Conservation (phyloP, 1,140 invertebrate genomes). For the Babylonia areolata region DNA sequence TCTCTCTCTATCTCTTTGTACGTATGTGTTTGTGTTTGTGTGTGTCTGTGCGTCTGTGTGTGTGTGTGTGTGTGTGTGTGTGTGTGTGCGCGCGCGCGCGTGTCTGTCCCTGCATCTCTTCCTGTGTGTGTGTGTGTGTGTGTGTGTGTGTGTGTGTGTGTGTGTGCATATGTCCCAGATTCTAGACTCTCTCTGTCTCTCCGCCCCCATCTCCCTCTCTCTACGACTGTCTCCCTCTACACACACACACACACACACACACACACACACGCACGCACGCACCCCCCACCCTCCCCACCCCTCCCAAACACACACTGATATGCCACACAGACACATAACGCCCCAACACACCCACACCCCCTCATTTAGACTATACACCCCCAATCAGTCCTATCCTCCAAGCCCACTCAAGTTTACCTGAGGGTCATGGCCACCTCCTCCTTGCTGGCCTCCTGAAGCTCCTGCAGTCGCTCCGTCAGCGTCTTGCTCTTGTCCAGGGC, state of each 20-base stretch:
- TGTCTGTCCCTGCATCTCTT: background rate
- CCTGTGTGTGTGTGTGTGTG: background rate
- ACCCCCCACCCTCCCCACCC: background rate
- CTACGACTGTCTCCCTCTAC: background rate
- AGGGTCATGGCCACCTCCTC: background rate
- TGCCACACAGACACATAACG: background rate
- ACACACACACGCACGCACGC: background rate
- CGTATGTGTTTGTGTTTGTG: background rate
- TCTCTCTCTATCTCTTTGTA: background rate
- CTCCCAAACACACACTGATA: background rate
- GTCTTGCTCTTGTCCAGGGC: background rate
- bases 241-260: background rate
- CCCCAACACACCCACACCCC: background rate
- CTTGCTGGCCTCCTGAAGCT: background rate
- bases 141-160: background rate
- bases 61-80: background rate
- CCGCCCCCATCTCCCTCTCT: background rate
- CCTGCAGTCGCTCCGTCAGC: constrained; percentile 31
- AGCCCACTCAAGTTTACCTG: background rate
- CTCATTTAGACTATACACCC: background rate
- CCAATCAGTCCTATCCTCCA: background rate
- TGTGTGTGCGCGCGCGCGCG: background rate
- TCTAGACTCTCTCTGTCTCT: background rate
- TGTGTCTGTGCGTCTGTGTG: background rate
- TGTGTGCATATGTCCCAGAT: background rate